Conservation (phyloP, 2,888 invertebrate genomes). For the Anthophora plumipes region DNA sequence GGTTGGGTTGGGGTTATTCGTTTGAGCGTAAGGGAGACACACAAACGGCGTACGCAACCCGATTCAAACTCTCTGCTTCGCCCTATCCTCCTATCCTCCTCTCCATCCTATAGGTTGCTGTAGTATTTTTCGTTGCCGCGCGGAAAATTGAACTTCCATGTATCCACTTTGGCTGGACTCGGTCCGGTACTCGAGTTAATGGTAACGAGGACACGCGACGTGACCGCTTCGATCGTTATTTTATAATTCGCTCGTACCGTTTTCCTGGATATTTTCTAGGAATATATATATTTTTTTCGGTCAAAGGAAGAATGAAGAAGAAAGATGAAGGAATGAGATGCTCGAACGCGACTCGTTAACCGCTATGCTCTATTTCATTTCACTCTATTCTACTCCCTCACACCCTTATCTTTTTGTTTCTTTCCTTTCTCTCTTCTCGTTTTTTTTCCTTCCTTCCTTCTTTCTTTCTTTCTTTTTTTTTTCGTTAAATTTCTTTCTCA, state of each 20-base stretch:
- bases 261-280: constrained; percentile 6
- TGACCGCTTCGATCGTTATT: constrained; percentile 39
- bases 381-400: not conserved
- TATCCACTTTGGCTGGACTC: constrained; percentile 37
- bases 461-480: constrained; percentile 3
- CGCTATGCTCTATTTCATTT: not conserved
- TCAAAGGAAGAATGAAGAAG: not conserved
- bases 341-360: constrained; percentile 30
- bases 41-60: not conserved
- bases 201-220: constrained; percentile 34
- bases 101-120: not conserved
- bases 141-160: constrained; percentile 57
- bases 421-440: not conserved
- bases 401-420: not conserved
- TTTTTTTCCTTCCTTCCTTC: constrained; percentile 13
- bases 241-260: constrained; percentile 36
- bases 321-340: not conserved
- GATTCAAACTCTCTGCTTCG: not conserved
- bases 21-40: constrained; percentile 1
- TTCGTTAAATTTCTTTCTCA: constrained; percentile 39
- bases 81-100: too few relatives aligned
- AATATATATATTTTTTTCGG: constrained; percentile 39
- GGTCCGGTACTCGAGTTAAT: constrained; percentile 39
- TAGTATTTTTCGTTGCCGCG: constrained; percentile 29
- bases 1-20: not conserved